Percentiles rank a stretch among this genome's conserved stretches.
phyloP scores from a whole-genome alignment of 2,888 invertebrate genomes.

The Eutolmus rufibarbis region DNA sequence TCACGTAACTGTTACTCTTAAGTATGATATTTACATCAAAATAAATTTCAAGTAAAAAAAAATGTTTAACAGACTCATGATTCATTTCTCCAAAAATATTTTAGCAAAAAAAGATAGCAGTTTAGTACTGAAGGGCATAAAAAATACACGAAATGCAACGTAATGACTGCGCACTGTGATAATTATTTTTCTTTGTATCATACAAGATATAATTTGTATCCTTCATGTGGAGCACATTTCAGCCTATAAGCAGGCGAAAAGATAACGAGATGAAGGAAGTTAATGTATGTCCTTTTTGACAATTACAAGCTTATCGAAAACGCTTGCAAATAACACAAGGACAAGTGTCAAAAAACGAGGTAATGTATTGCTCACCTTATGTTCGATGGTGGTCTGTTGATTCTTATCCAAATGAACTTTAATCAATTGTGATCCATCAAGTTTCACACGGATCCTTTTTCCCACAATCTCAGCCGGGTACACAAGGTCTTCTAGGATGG shows the following conservation, averaged over 20 bases:
- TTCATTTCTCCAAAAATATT: too few relatives aligned
- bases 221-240: constrained; percentile 35
- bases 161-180: too few relatives aligned
- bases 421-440: constrained; percentile 94
- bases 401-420: constrained; percentile 98
- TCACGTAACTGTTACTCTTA: too few relatives aligned
- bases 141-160: too few relatives aligned
- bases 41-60: too few relatives aligned
- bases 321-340: constrained; percentile 59
- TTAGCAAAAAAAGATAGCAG: too few relatives aligned
- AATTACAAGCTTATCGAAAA: constrained; percentile 53
- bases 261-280: constrained; percentile 56
- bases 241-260: constrained; percentile 51
- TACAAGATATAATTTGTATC: background rate
- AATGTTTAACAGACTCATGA: too few relatives aligned
- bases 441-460: constrained; percentile 93
- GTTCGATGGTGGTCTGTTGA: constrained; percentile 99
- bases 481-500: constrained; percentile 95
- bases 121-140: too few relatives aligned
- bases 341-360: constrained; percentile 48
- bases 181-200: too few relatives aligned
- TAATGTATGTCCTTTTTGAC: constrained; percentile 59
- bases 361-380: constrained; percentile 76
- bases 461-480: constrained; percentile 99
- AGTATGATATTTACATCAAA: too few relatives aligned